phyloP scores from a whole-genome alignment of 2,113 vertebrate species.

The Cheilinus undulatus region DNA sequence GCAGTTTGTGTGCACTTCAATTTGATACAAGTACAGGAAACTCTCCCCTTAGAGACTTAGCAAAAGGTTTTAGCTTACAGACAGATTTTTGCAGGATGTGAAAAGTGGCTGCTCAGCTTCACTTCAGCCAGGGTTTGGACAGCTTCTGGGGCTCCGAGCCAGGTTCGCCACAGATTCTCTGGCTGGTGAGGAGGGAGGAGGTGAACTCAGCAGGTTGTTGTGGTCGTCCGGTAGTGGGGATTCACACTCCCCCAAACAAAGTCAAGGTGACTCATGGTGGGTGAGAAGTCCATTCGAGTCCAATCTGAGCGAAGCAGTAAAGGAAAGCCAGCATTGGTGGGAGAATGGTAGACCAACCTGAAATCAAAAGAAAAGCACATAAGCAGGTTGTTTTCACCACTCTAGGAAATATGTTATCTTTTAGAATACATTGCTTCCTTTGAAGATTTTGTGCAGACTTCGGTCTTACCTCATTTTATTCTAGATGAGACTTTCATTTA shows the following conservation, averaged over 20 bases:
- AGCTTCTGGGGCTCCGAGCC: conserved; percentile 46
- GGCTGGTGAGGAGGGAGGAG: conserved; percentile 24
- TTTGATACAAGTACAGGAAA: conserved; percentile 13
- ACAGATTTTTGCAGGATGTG: conserved; percentile 13
- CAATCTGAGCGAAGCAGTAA: conserved; percentile 86
- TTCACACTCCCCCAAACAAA: conserved; percentile 37
- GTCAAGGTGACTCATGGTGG: conserved; percentile 70
- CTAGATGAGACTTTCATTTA: background rate
- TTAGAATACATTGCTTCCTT: too few relatives aligned
- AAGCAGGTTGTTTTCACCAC: too few relatives aligned
- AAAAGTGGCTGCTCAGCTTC: conserved; percentile 53
- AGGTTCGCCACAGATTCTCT: conserved; percentile 12
- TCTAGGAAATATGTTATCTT: background rate
- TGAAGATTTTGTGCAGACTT: background rate
- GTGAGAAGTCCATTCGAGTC: conserved; percentile 77
- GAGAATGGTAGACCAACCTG: conserved; percentile 79
- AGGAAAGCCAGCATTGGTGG: conserved; percentile 81
- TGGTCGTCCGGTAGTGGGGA: conserved; percentile 26
- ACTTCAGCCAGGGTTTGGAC: conserved; percentile 31
- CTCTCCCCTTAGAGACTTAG: background rate
- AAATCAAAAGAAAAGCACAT: conserved; percentile 21
- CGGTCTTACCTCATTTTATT: background rate
- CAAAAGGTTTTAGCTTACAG: background rate
- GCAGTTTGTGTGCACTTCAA: conserved; percentile 8
- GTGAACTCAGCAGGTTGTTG: conserved; percentile 41